Base-by-base conservation (phyloP, 2,888 invertebrate species). In the Megastigmus dorsalis region DNA sequence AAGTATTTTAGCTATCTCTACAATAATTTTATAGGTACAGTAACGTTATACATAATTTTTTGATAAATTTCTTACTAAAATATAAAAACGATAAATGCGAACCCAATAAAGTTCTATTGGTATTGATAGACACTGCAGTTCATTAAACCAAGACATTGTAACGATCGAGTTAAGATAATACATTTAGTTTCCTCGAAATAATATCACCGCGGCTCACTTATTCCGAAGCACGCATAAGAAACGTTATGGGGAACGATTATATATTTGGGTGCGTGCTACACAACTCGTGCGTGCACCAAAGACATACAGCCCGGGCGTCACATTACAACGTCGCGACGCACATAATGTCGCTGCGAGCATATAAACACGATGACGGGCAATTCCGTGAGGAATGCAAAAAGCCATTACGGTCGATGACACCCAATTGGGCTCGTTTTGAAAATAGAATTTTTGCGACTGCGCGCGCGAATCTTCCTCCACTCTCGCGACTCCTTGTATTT, bases 361-460 rank as follows among this genome's bases (percentile, higher is more conserved):
- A n/a, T n/a, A 48, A 60, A 65, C 65, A 41, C 38, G 41, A 18
- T 6, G 33, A 28, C 20, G n/a, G 45, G 20, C 43, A 48, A 67
- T 59, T 28, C 57, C 45, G 23, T n/a, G n/a, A n/a, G 28, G 68
- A 69, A 69, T 71, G 45, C 41, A 63, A 55, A n/a, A 55, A 55
- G 36, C 38, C 55, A 71, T 63, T 63, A 63, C 63, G 63, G 55
- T 45, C 55, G 55, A 71, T 55, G 70, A 3, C 20, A 57, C 7
- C 20, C 9, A 9, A 41, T 41, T 41, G 41, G 30, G 18, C 36
- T 38, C 30, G 41, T 57, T 65, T 55, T 59, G 38, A 65, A 66
- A 72, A 52, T 60, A 72, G 43, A 66, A 52, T 72, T 72, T 63
- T 72, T 66, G 28, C n/a, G n/a, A n/a, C n/a, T n/a, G n/a, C 48